Percentiles rank a stretch among this genome's conserved stretches.
These are phyloP conservation scores for Pycnomerus fuliginosus DNA, from an alignment of 2,888 invertebrate genomes.

Conservation along the genomic window DNA sequence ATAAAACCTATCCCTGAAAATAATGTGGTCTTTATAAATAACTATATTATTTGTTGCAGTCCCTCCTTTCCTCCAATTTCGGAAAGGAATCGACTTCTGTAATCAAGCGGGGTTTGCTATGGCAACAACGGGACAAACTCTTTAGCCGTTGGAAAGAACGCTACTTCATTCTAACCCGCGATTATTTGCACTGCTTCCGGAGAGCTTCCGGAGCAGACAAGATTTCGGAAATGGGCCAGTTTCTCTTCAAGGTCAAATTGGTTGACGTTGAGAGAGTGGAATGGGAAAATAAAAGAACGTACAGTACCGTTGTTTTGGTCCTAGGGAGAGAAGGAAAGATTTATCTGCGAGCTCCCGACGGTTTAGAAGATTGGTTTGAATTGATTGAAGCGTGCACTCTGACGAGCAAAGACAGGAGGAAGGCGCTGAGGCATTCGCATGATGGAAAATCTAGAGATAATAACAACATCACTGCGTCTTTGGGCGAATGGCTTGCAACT, in stretches of 20 bases:
- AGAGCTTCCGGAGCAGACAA: constrained; percentile 59
- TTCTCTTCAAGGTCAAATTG: constrained; percentile 59
- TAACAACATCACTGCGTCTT: constrained; percentile 52
- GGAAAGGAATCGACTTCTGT: constrained; percentile 57
- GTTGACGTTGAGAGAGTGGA: constrained; percentile 65
- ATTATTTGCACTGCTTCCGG: constrained; percentile 67
- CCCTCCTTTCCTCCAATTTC: constrained; percentile 44
- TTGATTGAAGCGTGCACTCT: constrained; percentile 64
- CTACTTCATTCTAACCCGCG: constrained; percentile 65
- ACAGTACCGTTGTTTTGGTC: constrained; percentile 60
- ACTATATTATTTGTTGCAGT: constrained; percentile 42
- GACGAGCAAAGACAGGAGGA: constrained; percentile 63
- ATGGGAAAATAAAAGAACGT: constrained; percentile 66
- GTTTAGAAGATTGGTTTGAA: constrained; percentile 67
- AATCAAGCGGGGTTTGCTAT: constrained; percentile 63
- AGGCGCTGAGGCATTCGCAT: constrained; percentile 57
- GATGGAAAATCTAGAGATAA: constrained; percentile 50
- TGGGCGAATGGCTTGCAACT: constrained; percentile 59
- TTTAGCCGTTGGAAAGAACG: constrained; percentile 69
- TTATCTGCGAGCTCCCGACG: constrained; percentile 56
- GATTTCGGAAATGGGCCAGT: constrained; percentile 67
- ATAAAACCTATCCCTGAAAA: background rate
- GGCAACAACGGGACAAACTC: constrained; percentile 64
- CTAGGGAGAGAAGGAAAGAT: constrained; percentile 56
- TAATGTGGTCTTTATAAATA: background rate